Evolutionary conservation across 1,140 invertebrate species (phyloP), one percentile per base, ranked within the genome.

Genomic region (Phortica variegata): DNA sequence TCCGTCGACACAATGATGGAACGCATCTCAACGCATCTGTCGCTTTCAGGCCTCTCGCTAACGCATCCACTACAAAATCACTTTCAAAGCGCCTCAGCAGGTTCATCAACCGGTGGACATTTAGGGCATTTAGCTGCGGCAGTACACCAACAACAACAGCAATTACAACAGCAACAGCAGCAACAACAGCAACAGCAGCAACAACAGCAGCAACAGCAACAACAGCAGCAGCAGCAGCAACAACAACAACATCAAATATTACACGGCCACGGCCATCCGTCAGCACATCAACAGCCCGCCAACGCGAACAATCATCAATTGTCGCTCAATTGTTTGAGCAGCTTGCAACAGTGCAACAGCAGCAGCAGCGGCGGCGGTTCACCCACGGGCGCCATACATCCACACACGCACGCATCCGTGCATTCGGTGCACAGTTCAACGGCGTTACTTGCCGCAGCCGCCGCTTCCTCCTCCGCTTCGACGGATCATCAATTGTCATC

Each of bases 21-120:
- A 60, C 71, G 73, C 54, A 69, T 76, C 55, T 75, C 73, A 52
- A 74, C 74, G 47, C 63, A 68, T 38, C 49, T 76, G 54, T 76
- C 74, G 45, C 55, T 76, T 44, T 71, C 74, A 43, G 74, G 74
- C 52, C 56, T 76, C 53, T 76, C 74, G 56, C 63, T 76, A 49
- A 59, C 74, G 48, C 74, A 76, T 65, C 73, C 73, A 47, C 54
- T 75, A 46, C 63, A 68, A 60, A 54, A 53, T 53, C 63, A 68
- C 10, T 26, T 34, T 65, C 51, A 65, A 52, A 56, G 63, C 49
- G 10, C 47, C 36, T 59, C 63, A 33, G 55, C 60, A 32, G 55
- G 65, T 47, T 58, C 66, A 65, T 49, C 60, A 53, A 58, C 66
- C 49, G 61, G 65, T 36, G 48, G 63, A 18, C 70, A 70, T 46